Conservation (phyloP, 2,113 vertebrate species). For the Cyanocitta stelleri region DNA sequence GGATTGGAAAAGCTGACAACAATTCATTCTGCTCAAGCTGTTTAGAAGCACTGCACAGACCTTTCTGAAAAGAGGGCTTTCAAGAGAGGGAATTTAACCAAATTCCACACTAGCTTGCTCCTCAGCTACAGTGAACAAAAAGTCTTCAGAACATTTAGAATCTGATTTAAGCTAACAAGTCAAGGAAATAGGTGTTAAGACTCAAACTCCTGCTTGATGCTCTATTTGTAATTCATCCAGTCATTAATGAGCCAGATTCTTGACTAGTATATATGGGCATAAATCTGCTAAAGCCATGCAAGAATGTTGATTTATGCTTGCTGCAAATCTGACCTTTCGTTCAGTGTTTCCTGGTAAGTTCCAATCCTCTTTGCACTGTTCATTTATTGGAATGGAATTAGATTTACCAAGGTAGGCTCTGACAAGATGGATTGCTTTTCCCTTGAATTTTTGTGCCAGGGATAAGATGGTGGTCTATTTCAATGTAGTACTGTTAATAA, state of each 20-base stretch:
- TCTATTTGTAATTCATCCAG: constrained; percentile 7
- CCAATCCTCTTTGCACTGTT: constrained; percentile 41
- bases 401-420: not conserved
- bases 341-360: not conserved
- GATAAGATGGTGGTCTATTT: not conserved
- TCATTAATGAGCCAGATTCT: constrained; percentile 6
- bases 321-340: constrained; percentile 34
- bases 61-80: not conserved
- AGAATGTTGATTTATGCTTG: constrained; percentile 55
- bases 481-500: not conserved
- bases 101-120: not conserved
- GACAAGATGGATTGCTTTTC: not conserved
- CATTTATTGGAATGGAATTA: constrained; percentile 32
- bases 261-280: not conserved
- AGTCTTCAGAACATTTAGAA: not conserved
- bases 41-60: not conserved
- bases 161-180: not conserved
- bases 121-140: not conserved
- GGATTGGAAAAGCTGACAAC: not conserved
- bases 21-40: not conserved
- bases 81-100: not conserved
- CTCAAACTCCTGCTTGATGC: not conserved
- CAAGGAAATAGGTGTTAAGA: not conserved
- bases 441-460: not conserved
- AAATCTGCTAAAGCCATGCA: constrained; percentile 18